Conservation (phyloP, 1,140 invertebrate genomes). For the Stenopsyche tienmushanensis region DNA sequence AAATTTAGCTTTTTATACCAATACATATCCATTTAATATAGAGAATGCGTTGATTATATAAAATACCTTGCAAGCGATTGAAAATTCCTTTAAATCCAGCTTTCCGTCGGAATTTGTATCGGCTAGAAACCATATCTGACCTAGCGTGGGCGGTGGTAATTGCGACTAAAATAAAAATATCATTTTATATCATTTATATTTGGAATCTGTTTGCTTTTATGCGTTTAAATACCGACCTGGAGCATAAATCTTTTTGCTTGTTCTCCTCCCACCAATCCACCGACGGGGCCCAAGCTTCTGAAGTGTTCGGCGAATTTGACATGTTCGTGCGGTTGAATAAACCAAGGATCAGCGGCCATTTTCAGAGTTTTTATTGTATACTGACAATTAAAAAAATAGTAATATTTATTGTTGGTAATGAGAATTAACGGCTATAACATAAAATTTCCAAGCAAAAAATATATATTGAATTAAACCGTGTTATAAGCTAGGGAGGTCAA, state of each 20-base stretch:
- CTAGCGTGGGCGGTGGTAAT: conserved; percentile 81
- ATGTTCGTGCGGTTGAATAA: conserved; percentile 83
- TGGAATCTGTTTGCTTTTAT: background rate
- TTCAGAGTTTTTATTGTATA: conserved; percentile 1
- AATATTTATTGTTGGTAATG: too few species aligned
- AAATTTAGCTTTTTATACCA: too few species aligned
- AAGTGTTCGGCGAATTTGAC: conserved; percentile 91
- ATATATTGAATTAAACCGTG: too few species aligned
- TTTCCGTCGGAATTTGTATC: conserved; percentile 96
- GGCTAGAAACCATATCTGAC: conserved; percentile 94
- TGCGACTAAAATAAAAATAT: conserved; percentile 65
- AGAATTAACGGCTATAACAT: too few species aligned
- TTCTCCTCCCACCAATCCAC: conserved; percentile 88
- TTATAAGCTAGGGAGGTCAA: too few species aligned
- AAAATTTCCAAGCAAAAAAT: too few species aligned
- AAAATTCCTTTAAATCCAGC: conserved; percentile 96
- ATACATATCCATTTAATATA: too few species aligned
- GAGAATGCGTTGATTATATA: background rate
- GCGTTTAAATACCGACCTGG: too few species aligned
- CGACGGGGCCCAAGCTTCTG: conserved; percentile 78
- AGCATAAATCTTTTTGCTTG: conserved; percentile 95
- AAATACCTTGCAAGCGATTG: conserved; percentile 91
- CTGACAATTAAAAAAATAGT: background rate
- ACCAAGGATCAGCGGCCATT: conserved; percentile 79
- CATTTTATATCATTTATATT: background rate